Conservation (phyloP, 2,113 vertebrate species). For the Prionailurus bengalensis region DNA sequence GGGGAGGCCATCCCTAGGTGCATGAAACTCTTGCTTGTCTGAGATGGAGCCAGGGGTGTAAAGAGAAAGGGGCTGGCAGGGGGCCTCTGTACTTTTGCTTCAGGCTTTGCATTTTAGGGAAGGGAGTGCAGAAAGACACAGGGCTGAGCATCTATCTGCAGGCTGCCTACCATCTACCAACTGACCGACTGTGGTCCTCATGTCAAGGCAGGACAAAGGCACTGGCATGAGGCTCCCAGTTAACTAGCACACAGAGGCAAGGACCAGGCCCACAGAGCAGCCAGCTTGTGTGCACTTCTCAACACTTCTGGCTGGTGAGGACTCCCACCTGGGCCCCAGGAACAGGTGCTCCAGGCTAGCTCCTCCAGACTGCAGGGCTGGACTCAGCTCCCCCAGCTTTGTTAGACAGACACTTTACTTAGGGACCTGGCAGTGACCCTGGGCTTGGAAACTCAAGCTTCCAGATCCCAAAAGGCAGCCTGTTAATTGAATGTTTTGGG, state of each 20-base stretch:
- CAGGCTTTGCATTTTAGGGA: not conserved
- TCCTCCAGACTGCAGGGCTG: not conserved
- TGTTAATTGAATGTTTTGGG: not conserved
- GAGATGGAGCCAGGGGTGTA: not conserved
- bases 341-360: not conserved
- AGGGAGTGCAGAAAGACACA: too few relatives aligned
- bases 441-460: not conserved
- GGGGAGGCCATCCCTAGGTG: not conserved
- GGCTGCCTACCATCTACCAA: not conserved
- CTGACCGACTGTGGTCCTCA: not conserved
- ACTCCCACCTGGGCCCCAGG: not conserved
- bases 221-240: not conserved
- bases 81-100: not conserved
- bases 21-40: not conserved
- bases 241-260: constrained; percentile 46
- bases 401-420: not conserved
- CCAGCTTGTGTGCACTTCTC: not conserved
- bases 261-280: not conserved
- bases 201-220: constrained; percentile 41
- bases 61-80: not conserved
- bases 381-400: fast-evolving
- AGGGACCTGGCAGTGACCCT: not conserved
- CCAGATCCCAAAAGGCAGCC: not conserved
- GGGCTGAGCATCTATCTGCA: not conserved
- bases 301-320: not conserved